These are phyloP conservation scores for Epinephelus lanceolatus DNA, from an alignment of 2,113 vertebrate genomes.

Conservation along the genomic window DNA sequence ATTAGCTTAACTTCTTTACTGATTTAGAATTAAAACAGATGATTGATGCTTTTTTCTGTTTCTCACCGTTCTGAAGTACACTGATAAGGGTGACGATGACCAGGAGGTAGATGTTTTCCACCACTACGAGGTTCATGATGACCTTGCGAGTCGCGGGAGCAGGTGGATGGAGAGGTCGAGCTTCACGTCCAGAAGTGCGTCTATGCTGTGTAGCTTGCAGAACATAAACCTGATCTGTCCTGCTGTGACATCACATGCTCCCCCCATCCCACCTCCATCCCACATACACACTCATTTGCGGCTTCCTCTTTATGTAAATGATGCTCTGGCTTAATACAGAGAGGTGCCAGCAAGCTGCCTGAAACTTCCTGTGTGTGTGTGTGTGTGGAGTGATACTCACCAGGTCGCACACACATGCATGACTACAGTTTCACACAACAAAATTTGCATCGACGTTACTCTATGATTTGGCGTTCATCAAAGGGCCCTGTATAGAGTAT, in stretches of 20 bases:
- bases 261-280: conserved; percentile 21
- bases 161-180: conserved; percentile 11
- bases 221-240: conserved; percentile 4
- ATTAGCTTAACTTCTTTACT: no score
- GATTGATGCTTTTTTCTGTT: no score
- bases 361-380: conserved; percentile 39
- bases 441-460: background rate
- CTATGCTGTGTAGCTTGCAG: background rate
- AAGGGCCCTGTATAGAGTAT: background rate
- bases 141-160: background rate
- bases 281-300: conserved; percentile 7
- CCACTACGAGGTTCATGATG: conserved; percentile 85
- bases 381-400: no score
- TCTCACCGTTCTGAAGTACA: conserved; percentile 92
- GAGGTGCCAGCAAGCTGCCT: background rate
- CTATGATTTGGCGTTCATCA: background rate
- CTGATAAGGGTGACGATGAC: conserved; percentile 91
- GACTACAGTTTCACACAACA: no score
- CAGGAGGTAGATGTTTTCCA: conserved; percentile 90
- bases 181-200: conserved; percentile 2
- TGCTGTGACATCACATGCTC: background rate
- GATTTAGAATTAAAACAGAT: background rate
- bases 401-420: background rate
- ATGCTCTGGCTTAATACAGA: conserved; percentile 42
- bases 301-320: conserved; percentile 74